Base-by-base conservation (phyloP, 2,888 invertebrate species). In the Stictocephala bisonia region DNA sequence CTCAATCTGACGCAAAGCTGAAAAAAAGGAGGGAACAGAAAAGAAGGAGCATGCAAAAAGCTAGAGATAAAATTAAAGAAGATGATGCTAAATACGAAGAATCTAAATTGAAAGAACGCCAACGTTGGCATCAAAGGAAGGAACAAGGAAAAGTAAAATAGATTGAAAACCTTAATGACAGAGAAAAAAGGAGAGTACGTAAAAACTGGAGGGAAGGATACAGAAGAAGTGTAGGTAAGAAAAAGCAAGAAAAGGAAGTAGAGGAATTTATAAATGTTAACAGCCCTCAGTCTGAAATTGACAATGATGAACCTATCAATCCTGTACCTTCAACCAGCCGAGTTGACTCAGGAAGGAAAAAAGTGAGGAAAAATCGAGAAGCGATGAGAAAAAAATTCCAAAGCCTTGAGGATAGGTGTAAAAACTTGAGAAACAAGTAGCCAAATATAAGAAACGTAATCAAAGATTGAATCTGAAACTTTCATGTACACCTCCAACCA, bases 11-110 rank as follows among this genome's bases (percentile, higher is more conserved):
- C 2, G 68, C 68, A 15, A 68, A 68, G 18, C 20, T 51, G 29
- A 71, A 58, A 71, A 56, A 56, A 71, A 70, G 70, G 29, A 58
- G 41, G 58, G 58, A 56, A 27, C 41, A 56, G 41, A 56, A 56
- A 58, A 13, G 58, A 15, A 41, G 18, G 26, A 58, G 71, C 11
- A 56, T 27, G 26, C 26, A 60, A 60, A 66, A 48, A 72, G 51
- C 44, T 1, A 29, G 48, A 9, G 27, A 58, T 6, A 51, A 68
- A 15, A 51, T 50, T 29, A 51, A 68, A 50, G 29, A 48, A 50
- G 50, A 68, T 26, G 27, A 13, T 15, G 50, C 29, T 50, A 29
- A 24, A 29, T 29, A 27, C 20, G 68, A 50, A 68, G 27, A 48
- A 4, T 3, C 48, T 6, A 51, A 50, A 50, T 2, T 31, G 31